Base-by-base conservation (phyloP, 2,797 vertebrate species). In the Chrosomus eos region DNA sequence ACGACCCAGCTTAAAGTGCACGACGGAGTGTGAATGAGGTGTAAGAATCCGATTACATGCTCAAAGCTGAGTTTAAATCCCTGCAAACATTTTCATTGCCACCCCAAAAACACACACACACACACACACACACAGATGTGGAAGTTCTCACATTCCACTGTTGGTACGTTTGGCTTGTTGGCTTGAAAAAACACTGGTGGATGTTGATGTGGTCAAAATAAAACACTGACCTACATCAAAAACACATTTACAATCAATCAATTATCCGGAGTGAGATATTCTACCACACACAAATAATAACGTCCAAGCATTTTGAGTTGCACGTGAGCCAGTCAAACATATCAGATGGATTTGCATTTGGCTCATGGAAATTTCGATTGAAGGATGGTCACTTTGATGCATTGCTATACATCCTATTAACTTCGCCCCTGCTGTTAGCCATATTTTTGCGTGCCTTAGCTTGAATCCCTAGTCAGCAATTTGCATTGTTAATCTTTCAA, bases 131-230 rank as follows among this genome's bases (percentile, higher is more conserved):
- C 89, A 87, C 40, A 88, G 79, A 51, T 89, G 85, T 91, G 88
- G 88, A 93, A 93, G 92, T 82, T 51, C 78, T 89, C 36, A 23
- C 87, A 89, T 90, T 91, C 90, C 90, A 90, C 90, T 67, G 85
- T 89, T 76, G 78, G 89, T 87, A 79, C 73, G 76, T 88, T 90
- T 87, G 38, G 85, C 81, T 91, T 90, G 82, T 88, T 92, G 88
- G 88, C 73, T 81, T 9, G 51, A 90, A 88, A 92, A 91, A 90
- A 36, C 85, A 74, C 87, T 83, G 7, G 68, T 83, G 76, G 80
- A 85, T 82, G 81, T 88, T 68, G 89, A 90, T 88, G 89, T 90
- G 90, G 88, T 92, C 73, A 87, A 88, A 83, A 80, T 80, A 48
- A 10, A 85, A 71, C 51, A 19, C 75, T 36, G 53, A 26, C 48